phyloP scores from a whole-genome alignment of 2,797 vertebrate species.

The Sebastes matsubarae region DNA sequence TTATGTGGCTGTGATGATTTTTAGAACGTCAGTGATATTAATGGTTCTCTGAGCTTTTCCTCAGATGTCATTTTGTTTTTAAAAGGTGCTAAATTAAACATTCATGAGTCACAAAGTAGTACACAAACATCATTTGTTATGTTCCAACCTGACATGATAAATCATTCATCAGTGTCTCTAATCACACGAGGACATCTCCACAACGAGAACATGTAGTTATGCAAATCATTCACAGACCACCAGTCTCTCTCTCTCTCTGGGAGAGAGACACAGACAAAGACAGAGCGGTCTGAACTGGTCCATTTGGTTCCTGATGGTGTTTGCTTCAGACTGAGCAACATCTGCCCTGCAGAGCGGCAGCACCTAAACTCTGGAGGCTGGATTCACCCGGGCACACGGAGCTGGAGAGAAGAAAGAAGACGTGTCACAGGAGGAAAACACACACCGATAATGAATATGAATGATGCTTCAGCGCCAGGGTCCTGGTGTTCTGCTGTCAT shows the following conservation, averaged over 20 bases:
- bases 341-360: conserved; percentile 76
- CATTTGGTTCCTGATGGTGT: conserved; percentile 75
- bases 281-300: conserved; percentile 62
- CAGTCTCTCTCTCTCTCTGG: conserved; percentile 10
- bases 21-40: background rate
- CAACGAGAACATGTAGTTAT: conserved; percentile 34
- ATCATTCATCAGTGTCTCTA: conserved; percentile 12
- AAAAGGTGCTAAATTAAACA: background rate
- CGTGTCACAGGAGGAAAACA: background rate
- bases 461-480: background rate
- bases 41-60: background rate
- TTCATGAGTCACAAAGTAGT: background rate
- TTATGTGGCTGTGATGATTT: background rate
- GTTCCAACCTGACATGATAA: background rate
- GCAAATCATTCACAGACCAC: conserved; percentile 46
- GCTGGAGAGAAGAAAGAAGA: background rate
- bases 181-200: conserved; percentile 35
- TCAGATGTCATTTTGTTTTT: background rate
- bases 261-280: no score
- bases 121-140: background rate
- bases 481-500: background rate
- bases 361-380: conserved; percentile 43
- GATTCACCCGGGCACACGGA: background rate
- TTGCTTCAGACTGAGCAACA: conserved; percentile 77
- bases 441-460: no score